Evolutionary conservation across 2,888 invertebrate genomes (phyloP).

Genomic region (Sarcophaga variegata): DNA sequence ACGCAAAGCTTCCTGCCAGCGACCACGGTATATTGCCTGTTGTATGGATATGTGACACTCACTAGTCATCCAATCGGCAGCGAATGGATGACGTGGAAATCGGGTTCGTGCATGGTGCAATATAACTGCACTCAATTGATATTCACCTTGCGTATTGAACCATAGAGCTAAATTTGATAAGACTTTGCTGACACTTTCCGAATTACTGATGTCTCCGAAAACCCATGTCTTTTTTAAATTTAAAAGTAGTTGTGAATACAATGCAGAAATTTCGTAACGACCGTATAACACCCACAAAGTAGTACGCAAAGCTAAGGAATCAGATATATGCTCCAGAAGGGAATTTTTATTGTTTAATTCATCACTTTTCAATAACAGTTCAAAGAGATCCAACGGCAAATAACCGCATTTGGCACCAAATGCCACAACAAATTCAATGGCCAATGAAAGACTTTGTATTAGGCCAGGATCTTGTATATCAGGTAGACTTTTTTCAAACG

Average conservation of each 20-base stretch:
- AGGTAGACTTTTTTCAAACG: slow-evolving; percentile 87
- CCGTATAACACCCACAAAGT: slow-evolving; percentile 95
- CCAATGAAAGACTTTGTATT: slow-evolving; percentile 88
- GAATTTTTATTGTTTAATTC: slow-evolving; percentile 93
- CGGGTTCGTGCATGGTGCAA: slow-evolving; percentile 85
- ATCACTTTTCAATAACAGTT: slow-evolving; percentile 92
- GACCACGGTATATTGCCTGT: slow-evolving; percentile 82
- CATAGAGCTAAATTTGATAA: slow-evolving; percentile 86
- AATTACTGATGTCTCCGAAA: slow-evolving; percentile 84
- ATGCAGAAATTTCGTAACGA: slow-evolving; percentile 91
- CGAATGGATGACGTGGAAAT: slow-evolving; percentile 86
- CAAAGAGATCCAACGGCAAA: slow-evolving; percentile 82
- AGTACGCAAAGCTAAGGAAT: slow-evolving; percentile 90
- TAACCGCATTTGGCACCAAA: slow-evolving; percentile 84
- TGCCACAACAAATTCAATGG: slow-evolving; percentile 89
- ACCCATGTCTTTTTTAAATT: slow-evolving; percentile 86
- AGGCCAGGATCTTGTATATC: slow-evolving; percentile 87
- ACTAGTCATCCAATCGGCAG: slow-evolving; percentile 87
- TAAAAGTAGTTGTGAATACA: slow-evolving; percentile 90
- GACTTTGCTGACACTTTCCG: slow-evolving; percentile 87
- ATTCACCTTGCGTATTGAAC: slow-evolving; percentile 83
- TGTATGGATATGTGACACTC: slow-evolving; percentile 84
- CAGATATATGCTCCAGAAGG: slow-evolving; percentile 90
- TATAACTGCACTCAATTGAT: slow-evolving; percentile 84
- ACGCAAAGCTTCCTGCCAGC: slow-evolving; percentile 87